phyloP scores from a whole-genome alignment of 2,797 vertebrate genomes.

The Hydrocynus forskahlii region DNA sequence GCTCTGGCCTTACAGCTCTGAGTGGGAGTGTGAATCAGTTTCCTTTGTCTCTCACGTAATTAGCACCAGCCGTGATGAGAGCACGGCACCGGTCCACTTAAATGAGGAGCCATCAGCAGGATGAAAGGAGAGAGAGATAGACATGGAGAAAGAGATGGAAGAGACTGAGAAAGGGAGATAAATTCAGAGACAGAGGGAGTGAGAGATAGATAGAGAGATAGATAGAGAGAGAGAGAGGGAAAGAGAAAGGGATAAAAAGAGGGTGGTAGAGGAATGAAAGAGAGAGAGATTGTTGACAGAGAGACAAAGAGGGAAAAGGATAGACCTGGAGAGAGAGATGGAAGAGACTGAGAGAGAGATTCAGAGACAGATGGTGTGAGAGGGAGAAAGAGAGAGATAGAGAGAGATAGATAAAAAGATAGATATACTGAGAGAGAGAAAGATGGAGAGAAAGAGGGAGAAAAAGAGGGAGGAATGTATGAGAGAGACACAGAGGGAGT shows the following conservation, averaged over 20 bases:
- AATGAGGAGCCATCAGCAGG: constrained; percentile 65
- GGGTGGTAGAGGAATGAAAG: neutral
- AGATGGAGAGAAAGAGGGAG: neutral
- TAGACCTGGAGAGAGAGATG: neutral
- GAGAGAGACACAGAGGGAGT: neutral
- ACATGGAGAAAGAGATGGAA: constrained; percentile 38
- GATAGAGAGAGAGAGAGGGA: neutral
- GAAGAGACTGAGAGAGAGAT: neutral
- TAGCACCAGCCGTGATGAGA: constrained; percentile 74
- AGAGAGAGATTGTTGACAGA: too few species aligned
- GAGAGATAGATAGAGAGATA: neutral
- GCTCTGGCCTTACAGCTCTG: constrained; percentile 78
- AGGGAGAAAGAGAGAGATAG: constrained; percentile 41
- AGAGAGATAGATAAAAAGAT: constrained; percentile 30
- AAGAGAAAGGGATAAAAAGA: neutral
- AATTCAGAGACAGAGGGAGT: too few species aligned
- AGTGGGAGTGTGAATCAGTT: constrained; percentile 79
- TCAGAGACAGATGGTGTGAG: neutral
- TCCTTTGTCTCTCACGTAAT: constrained; percentile 82
- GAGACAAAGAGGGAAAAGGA: neutral
- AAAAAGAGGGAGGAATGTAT: neutral
- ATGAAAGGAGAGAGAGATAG: constrained; percentile 21
- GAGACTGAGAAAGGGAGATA: neutral
- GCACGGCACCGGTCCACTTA: constrained; percentile 66
- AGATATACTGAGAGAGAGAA: neutral